Evolutionary conservation across 2,797 vertebrate species (phyloP), one percentile per base, ranked within the genome.

Genomic region (Helicolenus hilgendorfi): DNA sequence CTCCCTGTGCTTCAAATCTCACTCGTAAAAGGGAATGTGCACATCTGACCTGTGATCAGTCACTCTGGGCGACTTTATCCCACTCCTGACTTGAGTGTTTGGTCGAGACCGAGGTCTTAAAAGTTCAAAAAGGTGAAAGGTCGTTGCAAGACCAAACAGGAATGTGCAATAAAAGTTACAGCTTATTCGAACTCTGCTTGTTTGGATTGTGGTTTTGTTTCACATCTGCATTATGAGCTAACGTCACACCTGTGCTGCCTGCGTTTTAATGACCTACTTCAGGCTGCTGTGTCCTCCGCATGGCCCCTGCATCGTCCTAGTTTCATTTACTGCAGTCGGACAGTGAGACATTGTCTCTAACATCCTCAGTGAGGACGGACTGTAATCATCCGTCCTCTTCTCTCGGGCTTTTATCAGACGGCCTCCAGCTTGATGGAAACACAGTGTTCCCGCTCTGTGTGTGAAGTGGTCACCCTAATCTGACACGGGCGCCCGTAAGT

Each of bases 81-180:
- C 79, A 77, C 87, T 89, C 83, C 74, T 72, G 86, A 92, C 90
- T 90, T 26, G 64, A 95, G 89, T 79, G 94, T 94, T 94, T 94
- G 94, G 94, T 91, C 85, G 1, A 94, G 88, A 87, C 90, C 58
- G 24, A 86, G 90, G 86, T 95, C 91, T 84, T 91, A 87, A 89
- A 84, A 87, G 76, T 91, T 92, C 81, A 83, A 94, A 85, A 94
- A 91, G 92, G 92, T 93, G 89, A 95, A 95, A 93, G 94, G 95
- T 97, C 94, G 41, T 91, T 93, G 96, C 96, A 96, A 97, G 97
- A 98, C 97, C 97, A 97, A 97, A 98, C 97, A 97, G 97, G 97
- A 98, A 97, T 98, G 97, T 98, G 97, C 97, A 98, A 98, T 98
- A 98, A 98, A 98, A 96, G 96, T 96, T 96, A 96, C 96, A 96